Evolutionary conservation across 2,888 invertebrate species (phyloP), one percentile per base, ranked within the genome.

Genomic region (Mystacides longicornis): DNA sequence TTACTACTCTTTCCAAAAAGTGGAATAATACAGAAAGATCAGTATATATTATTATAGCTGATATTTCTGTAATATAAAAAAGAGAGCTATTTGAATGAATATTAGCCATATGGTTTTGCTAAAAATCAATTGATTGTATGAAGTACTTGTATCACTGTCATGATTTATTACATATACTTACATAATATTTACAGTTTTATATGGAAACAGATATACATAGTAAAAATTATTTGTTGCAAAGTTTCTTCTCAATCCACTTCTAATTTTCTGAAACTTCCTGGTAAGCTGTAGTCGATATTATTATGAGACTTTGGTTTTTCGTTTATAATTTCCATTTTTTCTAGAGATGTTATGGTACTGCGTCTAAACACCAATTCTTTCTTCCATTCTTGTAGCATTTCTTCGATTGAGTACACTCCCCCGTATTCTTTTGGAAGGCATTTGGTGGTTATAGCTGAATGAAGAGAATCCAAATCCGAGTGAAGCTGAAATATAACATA

Each of bases 361-460:
- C 83, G 73, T 62, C 83, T 83, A 2, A 75, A 73, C 3, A 71
- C 68, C 27, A 89, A 65, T 62, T 89, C 80, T 33, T 78, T 72
- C 63, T 81, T 81, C 73, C 87, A 89, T 63, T 78, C 72, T 49
- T 77, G 76, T 14, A 89, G 79, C 87, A 91, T 89, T 60, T 86
- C 83, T 22, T 80, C 74, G 67, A 83, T 72, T 7, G 86, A 81
- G 64, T 88, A 80, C 3, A 74, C 71, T 1, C 90, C 90, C 1
- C 90, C 90, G 66, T 85, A 83, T 63, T 83, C 83, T 22, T 79
- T 74, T 0, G 91, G 90, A 43, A 91, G 72, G 57, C 87, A 84
- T 11, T 75, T 74, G 0, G 74, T 64, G 62, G 85, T 83, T 2
- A 89, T 68, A 49, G 73, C 68, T 60, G 82, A 78, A 60, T 80